Conservation (phyloP, 1,140 invertebrate species). For the Halyomorpha halys region DNA sequence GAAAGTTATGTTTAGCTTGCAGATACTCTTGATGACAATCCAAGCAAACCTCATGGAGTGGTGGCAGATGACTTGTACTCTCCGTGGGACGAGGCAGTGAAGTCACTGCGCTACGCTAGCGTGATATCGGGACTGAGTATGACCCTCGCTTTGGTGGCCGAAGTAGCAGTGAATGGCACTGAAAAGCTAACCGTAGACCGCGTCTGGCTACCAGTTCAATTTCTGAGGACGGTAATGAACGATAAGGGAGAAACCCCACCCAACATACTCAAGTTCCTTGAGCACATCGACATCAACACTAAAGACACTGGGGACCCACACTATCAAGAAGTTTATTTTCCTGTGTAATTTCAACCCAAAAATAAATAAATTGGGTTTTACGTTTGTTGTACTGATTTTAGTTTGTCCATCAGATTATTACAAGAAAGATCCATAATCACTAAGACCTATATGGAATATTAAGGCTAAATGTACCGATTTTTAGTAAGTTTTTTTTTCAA, state of each 20-base stretch:
- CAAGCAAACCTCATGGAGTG: not conserved
- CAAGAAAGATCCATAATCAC: no score
- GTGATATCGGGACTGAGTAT: not conserved
- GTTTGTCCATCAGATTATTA: no score
- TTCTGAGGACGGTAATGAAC: conserved; percentile 13
- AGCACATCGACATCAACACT: conserved; percentile 15
- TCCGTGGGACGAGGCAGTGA: not conserved
- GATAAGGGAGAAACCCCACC: conserved; percentile 21
- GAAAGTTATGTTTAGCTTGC: not conserved
- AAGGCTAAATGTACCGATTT: no score
- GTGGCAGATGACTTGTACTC: not conserved
- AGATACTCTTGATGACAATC: not conserved
- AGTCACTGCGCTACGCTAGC: not conserved
- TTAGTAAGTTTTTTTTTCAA: no score
- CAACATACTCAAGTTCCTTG: conserved; percentile 19
- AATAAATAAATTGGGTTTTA: no score
- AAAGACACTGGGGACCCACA: not conserved
- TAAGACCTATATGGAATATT: no score
- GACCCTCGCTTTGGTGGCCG: not conserved
- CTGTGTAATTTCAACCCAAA: no score
- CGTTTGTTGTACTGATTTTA: no score
- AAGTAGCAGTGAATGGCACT: conserved; percentile 7
- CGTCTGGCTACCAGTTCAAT: not conserved
- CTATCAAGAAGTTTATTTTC: not conserved
- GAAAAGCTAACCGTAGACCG: conserved; percentile 8